Evolutionary conservation across 2,797 vertebrate species (phyloP).

Genomic region (Mormyrops boulengeri): DNA sequence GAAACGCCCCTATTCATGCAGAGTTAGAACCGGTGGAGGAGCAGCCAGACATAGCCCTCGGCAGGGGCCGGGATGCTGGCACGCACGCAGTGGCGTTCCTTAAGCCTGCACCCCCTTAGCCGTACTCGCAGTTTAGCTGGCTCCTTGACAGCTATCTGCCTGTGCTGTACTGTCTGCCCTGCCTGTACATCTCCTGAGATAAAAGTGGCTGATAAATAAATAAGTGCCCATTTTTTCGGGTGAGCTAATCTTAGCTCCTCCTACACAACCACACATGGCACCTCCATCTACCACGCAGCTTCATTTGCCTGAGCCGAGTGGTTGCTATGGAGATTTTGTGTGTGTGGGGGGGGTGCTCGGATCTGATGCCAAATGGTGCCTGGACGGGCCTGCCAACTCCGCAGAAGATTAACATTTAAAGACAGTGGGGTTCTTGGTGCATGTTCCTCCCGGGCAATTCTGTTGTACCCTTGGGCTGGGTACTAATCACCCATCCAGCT

Average conservation of each 20-base stretch:
- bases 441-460: not conserved
- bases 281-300: not conserved
- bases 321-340: not conserved
- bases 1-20: not conserved
- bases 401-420: not conserved
- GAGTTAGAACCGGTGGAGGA: not conserved
- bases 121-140: not conserved
- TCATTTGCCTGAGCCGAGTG: not conserved
- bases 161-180: not conserved
- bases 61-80: not conserved
- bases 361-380: not conserved
- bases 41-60: not conserved
- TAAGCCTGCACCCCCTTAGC: not conserved
- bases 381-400: not conserved
- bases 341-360: not conserved
- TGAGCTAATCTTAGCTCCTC: not conserved
- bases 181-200: not conserved
- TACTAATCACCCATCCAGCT: not conserved
- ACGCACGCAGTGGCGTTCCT: not conserved
- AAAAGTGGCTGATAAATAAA: not conserved
- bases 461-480: constrained; percentile 1
- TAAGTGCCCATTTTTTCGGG: not conserved
- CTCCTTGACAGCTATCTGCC: not conserved
- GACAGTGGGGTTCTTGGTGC: not conserved
- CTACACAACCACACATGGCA: not conserved